Evolutionary conservation across 2,797 vertebrate species (phyloP).

Genomic region (Arctocebus calabarensis): DNA sequence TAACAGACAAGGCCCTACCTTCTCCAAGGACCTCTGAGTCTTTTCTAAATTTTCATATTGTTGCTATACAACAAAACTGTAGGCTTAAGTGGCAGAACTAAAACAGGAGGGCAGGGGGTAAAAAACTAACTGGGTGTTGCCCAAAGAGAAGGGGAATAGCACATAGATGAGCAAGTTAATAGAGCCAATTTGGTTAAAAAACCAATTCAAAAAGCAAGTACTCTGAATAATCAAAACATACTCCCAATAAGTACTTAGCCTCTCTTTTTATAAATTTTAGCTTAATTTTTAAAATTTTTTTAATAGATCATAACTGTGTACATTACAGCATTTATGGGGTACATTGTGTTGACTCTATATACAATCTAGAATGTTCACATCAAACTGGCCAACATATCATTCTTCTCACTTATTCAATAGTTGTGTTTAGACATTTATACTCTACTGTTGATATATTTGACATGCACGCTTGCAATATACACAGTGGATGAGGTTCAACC

Average conservation of each 20-base stretch:
- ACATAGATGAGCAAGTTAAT: not conserved
- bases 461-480: too few relatives aligned
- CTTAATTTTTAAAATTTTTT: too few relatives aligned
- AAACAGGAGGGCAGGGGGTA: not conserved
- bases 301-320: too few relatives aligned
- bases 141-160: not conserved
- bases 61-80: not conserved
- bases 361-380: too few relatives aligned
- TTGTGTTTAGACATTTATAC: too few relatives aligned
- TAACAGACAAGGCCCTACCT: not conserved
- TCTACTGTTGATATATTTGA: too few relatives aligned
- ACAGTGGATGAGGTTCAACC: too few relatives aligned
- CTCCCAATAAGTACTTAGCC: not conserved
- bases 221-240: conserved; percentile 27
- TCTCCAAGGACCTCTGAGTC: not conserved
- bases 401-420: too few relatives aligned
- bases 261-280: not conserved
- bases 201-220: conserved; percentile 30
- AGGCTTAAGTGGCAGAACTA: not conserved
- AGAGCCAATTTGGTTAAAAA: not conserved
- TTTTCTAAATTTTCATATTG: not conserved
- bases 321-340: too few relatives aligned
- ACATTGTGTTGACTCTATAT: too few relatives aligned
- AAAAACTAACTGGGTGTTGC: not conserved
- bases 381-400: too few relatives aligned